phyloP scores from a whole-genome alignment of 2,113 vertebrate genomes.

The Podiceps cristatus region DNA sequence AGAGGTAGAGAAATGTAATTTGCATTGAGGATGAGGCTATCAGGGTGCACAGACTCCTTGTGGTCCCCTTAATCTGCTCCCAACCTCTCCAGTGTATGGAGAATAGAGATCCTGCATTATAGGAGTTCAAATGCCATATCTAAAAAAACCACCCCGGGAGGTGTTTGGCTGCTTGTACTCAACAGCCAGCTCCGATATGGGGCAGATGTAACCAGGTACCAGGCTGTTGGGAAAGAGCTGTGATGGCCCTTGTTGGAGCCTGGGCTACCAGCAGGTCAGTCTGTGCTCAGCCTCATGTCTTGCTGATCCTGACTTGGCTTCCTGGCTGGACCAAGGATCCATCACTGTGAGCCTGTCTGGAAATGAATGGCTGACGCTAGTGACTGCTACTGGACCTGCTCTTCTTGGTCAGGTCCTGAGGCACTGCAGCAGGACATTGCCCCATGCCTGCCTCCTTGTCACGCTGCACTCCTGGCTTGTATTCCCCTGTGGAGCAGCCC shows the following conservation, averaged over 20 bases:
- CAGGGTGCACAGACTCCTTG: neutral
- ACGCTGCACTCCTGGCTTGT: neutral
- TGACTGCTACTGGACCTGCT: neutral
- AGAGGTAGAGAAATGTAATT: neutral
- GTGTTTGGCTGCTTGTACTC: neutral
- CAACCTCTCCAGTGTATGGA: neutral
- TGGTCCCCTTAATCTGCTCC: neutral
- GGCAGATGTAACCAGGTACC: neutral
- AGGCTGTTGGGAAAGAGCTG: neutral
- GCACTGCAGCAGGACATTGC: neutral
- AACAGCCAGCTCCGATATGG: neutral
- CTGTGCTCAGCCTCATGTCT: neutral
- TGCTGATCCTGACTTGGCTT: neutral
- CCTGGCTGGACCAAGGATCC: too few species aligned
- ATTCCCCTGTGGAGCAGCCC: neutral
- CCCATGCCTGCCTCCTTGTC: neutral
- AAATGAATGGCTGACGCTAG: neutral
- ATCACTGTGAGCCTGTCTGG: neutral
- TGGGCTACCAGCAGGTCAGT: neutral
- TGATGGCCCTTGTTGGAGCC: neutral
- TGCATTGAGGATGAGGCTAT: neutral
- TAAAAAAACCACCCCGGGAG: neutral
- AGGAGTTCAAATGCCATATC: neutral
- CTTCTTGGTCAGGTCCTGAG: neutral
- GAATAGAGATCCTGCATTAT: neutral